Conservation (phyloP, 1,140 invertebrate genomes). For the Zaprionus gabonicus region DNA sequence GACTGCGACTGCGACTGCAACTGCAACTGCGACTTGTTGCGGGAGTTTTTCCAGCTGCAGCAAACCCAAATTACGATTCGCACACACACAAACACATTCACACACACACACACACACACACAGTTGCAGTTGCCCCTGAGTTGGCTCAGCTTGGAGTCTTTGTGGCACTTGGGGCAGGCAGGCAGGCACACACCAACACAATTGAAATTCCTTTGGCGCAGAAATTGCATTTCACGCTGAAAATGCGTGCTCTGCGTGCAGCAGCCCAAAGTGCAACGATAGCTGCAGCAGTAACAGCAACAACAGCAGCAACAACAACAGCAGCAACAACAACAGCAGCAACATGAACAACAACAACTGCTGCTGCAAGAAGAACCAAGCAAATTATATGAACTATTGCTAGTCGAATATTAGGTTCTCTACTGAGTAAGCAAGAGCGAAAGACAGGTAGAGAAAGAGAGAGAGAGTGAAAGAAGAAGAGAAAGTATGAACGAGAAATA, state of each 20-base stretch:
- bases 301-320: constrained; percentile 23
- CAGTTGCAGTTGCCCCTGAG: constrained; percentile 10
- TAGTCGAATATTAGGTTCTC: constrained; percentile 17
- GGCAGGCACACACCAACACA: constrained; percentile 71
- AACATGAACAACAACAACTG: constrained; percentile 5
- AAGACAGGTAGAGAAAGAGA: neutral
- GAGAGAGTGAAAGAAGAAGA: neutral
- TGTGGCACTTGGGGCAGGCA: constrained; percentile 19
- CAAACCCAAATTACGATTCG: constrained; percentile 30
- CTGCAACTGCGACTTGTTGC: constrained; percentile 43
- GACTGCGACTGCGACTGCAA: neutral
- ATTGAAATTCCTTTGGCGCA: constrained; percentile 83
- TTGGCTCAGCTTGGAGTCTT: constrained; percentile 23
- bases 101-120: constrained; percentile 4
- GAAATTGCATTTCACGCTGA: constrained; percentile 84
- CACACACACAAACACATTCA: constrained; percentile 12
- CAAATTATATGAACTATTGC: neutral
- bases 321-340: constrained; percentile 27
- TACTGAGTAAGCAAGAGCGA: neutral
- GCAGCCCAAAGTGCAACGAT: constrained; percentile 58
- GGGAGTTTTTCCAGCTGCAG: constrained; percentile 57
- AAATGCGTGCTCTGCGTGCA: constrained; percentile 84
- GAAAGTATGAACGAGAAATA: too few species aligned
- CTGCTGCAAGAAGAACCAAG: constrained; percentile 20
- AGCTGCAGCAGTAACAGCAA: constrained; percentile 43